Percentiles rank a stretch among this genome's conserved stretches.
Evolutionary conservation across 2,797 vertebrate genomes (phyloP).

Genomic region (Acanthurus tractus): DNA sequence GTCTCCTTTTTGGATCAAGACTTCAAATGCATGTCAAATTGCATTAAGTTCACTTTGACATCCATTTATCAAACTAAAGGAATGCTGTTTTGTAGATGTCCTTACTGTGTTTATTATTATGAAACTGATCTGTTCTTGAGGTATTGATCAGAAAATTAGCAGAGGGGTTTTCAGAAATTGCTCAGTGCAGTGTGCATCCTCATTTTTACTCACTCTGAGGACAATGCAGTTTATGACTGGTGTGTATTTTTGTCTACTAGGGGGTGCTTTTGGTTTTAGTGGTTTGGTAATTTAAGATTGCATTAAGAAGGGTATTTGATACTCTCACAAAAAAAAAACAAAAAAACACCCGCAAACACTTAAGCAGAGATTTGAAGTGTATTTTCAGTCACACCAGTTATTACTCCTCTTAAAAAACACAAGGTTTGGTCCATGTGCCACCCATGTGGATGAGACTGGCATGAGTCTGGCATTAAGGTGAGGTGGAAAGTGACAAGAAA

Average conservation of each 20-base stretch:
- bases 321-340: slow-evolving; percentile 22
- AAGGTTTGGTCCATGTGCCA: slow-evolving; percentile 59
- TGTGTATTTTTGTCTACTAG: slow-evolving; percentile 6
- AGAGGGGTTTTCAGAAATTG: slow-evolving; percentile 67
- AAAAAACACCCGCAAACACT: slow-evolving; percentile 8
- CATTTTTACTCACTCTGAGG: slow-evolving; percentile 51
- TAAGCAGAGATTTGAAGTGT: slow-evolving; percentile 45
- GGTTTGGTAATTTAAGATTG: slow-evolving; percentile 52
- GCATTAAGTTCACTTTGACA: slow-evolving; percentile 85
- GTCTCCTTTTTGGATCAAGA: slow-evolving; percentile 80
- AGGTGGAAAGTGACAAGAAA: slow-evolving; percentile 74
- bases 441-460: slow-evolving; percentile 71
- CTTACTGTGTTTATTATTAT: slow-evolving; percentile 76
- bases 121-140: slow-evolving; percentile 76
- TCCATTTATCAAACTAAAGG: slow-evolving; percentile 80
- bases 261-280: slow-evolving; percentile 33
- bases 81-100: slow-evolving; percentile 82
- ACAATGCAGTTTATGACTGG: slow-evolving; percentile 53
- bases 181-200: slow-evolving; percentile 48
- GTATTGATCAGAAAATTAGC: slow-evolving; percentile 78
- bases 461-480: slow-evolving; percentile 71
- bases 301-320: slow-evolving; percentile 56
- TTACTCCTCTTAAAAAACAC: slow-evolving; percentile 38
- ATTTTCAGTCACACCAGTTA: slow-evolving; percentile 28
- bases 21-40: slow-evolving; percentile 86